Conservation (phyloP, 2,888 invertebrate genomes). For the Drosophila mimica region DNA sequence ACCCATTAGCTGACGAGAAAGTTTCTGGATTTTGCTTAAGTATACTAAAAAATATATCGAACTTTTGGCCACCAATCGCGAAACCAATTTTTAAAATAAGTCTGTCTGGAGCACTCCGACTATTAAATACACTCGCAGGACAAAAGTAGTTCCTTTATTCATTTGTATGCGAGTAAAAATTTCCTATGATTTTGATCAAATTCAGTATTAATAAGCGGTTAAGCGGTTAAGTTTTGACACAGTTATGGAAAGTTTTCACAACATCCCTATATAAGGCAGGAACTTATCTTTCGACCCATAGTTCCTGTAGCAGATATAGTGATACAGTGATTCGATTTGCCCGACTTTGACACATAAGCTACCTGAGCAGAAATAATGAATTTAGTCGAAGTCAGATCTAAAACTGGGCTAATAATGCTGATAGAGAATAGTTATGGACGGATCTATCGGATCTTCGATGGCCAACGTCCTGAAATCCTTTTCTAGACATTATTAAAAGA, state of each 20-base stretch:
- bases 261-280: not conserved
- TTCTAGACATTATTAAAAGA: too few relatives aligned
- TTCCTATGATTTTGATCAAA: not conserved
- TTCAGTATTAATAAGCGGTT: not conserved
- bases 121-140: not conserved
- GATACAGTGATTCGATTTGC: not conserved
- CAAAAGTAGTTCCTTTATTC: not conserved
- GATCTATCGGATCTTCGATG: not conserved
- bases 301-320: not conserved
- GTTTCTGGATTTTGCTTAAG: slow-evolving; percentile 21
- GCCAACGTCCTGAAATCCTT: not conserved
- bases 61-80: not conserved
- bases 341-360: not conserved
- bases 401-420: not conserved
- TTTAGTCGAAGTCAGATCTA: not conserved
- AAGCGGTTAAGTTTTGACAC: not conserved
- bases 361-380: not conserved
- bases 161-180: not conserved
- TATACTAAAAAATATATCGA: not conserved
- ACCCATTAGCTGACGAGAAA: slow-evolving; percentile 32
- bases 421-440: not conserved
- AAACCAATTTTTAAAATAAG: not conserved
- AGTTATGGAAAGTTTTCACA: not conserved
- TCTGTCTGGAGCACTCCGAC: not conserved
- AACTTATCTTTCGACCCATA: not conserved